These are phyloP conservation scores for Poeciliopsis paucimaculata DNA, from an alignment of 2,797 vertebrate genomes.

Conservation along the genomic window DNA sequence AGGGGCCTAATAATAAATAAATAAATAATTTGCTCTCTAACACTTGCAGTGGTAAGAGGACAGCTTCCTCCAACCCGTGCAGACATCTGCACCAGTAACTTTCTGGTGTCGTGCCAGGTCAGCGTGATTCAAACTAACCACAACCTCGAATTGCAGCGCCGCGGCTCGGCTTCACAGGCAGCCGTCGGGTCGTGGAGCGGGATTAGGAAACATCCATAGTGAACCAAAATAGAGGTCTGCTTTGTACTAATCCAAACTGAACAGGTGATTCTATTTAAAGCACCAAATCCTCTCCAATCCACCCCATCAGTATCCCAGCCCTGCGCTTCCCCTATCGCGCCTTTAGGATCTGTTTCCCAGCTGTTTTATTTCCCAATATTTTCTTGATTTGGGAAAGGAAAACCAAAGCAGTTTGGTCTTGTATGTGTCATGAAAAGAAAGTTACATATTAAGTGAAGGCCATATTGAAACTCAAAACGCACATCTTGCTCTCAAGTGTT, in stretches of 20 bases:
- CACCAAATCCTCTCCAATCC: constrained; percentile 80
- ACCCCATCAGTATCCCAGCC: constrained; percentile 62
- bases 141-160: constrained; percentile 34
- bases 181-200: constrained; percentile 45
- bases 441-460: neutral
- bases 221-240: constrained; percentile 76
- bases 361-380: constrained; percentile 11
- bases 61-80: neutral
- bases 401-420: constrained; percentile 53
- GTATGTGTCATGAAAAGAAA: constrained; percentile 46
- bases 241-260: constrained; percentile 81
- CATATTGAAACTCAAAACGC: neutral
- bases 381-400: constrained; percentile 33
- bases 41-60: neutral
- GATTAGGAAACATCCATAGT: constrained; percentile 59
- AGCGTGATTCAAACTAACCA: constrained; percentile 25
- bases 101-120: constrained; percentile 16
- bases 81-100: constrained; percentile 22
- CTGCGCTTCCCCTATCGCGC: constrained; percentile 40
- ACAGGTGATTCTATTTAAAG: constrained; percentile 86
- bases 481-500: neutral
- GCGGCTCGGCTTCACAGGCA: constrained; percentile 33
- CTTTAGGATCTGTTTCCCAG: constrained; percentile 15
- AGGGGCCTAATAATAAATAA: neutral
- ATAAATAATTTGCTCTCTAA: neutral